Base-by-base conservation (phyloP, 2,113 vertebrate genomes). In the Alouatta palliata region DNA sequence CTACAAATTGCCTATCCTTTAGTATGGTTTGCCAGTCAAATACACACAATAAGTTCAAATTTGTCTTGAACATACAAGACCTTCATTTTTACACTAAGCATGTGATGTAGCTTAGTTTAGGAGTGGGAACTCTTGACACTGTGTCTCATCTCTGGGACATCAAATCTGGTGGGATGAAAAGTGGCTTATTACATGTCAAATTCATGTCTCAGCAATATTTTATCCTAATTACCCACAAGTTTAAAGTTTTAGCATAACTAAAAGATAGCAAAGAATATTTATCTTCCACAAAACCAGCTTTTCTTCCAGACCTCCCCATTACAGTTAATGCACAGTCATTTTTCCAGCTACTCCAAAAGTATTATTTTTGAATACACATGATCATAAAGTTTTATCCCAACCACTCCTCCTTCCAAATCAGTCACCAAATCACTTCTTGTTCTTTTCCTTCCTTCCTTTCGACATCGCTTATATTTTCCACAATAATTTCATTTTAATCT, bases 401-500 rank as follows among this genome's bases (percentile, higher is more conserved):
- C 17, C 17, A 45, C 30, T 25, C 12, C 4, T 23, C 32, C 79
- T 32, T 2, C 23, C 37, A 47, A 70, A 23, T 35, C 27, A 66
- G 66, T 90, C 76, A 90, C 56, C 43, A 87, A 68, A 58, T 92
- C n/a, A 93, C 1, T 92, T 52, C 75, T 73, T 66, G 23, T 73
- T 73, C 52, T n/a, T 21, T 58, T n/a, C 49, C 25, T 40, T 66
- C 43, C 19, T 85, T 84, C 23, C 43, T 95, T 92, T 40, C 23
- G 20, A 43, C 54, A 84, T 32, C 27, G 37, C 54, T 87, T 90
- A 32, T 80, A 49, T 77, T 86, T 96, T 73, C 40, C n/a, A 80
- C 37, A 83, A 91, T 45, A 97, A 49, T 96, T 91, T 88, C 47
- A 64, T 64, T 90, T 93, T 91, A 83, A 94, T 79, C 12, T 32